Evolutionary conservation across 2,113 vertebrate genomes (phyloP).

Genomic region (Chionomys nivalis): DNA sequence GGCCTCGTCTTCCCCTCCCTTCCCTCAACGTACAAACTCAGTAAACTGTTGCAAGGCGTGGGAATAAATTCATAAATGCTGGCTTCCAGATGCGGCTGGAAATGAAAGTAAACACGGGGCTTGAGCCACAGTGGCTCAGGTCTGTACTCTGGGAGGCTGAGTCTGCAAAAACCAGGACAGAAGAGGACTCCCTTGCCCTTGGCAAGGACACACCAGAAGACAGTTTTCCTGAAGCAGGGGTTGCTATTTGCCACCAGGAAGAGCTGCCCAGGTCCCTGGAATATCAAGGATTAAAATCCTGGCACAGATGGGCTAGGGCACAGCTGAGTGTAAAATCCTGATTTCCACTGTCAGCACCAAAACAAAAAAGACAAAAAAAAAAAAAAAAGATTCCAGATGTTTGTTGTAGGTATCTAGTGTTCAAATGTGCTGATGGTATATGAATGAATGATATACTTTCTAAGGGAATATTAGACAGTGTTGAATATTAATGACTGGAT

Average conservation of each 20-base stretch:
- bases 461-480: neutral
- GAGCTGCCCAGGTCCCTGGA: neutral
- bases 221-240: neutral
- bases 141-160: constrained; percentile 63
- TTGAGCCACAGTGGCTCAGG: neutral
- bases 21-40: neutral
- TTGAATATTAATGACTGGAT: neutral
- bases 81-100: constrained; percentile 64
- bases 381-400: neutral
- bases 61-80: constrained; percentile 49
- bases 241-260: neutral
- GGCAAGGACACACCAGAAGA: neutral
- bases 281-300: neutral
- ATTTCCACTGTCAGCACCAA: neutral
- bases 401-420: neutral
- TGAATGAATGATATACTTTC: neutral
- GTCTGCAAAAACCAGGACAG: constrained; percentile 54
- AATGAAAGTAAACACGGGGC: constrained; percentile 60
- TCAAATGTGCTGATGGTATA: neutral
- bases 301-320: neutral
- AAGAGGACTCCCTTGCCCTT: constrained; percentile 43
- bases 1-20: neutral
- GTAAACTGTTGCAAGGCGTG: constrained; percentile 55
- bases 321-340: neutral
- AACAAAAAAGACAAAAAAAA: neutral